phyloP scores from a whole-genome alignment of 2,113 vertebrate genomes.

The Lycaon pictus region DNA sequence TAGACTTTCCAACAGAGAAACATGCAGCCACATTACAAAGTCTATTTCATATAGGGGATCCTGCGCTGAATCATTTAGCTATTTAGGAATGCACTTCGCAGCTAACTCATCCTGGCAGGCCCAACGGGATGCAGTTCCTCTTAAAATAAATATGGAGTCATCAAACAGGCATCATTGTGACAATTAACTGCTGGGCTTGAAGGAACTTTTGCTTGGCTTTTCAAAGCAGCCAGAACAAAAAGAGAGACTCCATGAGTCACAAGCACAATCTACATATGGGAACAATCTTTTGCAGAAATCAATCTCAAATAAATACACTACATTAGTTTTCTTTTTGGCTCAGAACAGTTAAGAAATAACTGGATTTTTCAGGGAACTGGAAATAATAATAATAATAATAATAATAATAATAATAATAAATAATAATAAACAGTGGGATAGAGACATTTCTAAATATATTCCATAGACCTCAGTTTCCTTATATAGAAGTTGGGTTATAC shows the following conservation, averaged over 20 bases:
- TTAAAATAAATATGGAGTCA: slow-evolving; percentile 83
- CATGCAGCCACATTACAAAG: slow-evolving; percentile 70
- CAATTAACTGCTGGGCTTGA: slow-evolving; percentile 80
- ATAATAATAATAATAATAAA: background rate
- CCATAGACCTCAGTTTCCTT: background rate
- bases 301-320: slow-evolving; percentile 59
- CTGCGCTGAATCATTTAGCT: slow-evolving; percentile 80
- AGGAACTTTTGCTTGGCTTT: slow-evolving; percentile 74
- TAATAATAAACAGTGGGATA: background rate
- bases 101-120: slow-evolving; percentile 82
- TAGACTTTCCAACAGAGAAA: slow-evolving; percentile 77
- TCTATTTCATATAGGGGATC: slow-evolving; percentile 79
- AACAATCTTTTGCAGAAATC: slow-evolving; percentile 63
- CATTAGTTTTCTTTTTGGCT: background rate
- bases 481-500: background rate
- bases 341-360: slow-evolving; percentile 19
- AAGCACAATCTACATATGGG: background rate
- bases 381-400: background rate
- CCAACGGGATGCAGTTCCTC: slow-evolving; percentile 73
- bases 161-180: slow-evolving; percentile 77
- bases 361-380: slow-evolving; percentile 1
- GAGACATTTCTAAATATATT: slow-evolving; percentile 8
- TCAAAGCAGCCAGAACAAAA: slow-evolving; percentile 75
- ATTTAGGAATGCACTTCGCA: slow-evolving; percentile 77
- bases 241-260: slow-evolving; percentile 62